These are phyloP conservation scores for Falco novaeseelandiae DNA, from an alignment of 2,797 vertebrate species.

Conservation along the genomic window DNA sequence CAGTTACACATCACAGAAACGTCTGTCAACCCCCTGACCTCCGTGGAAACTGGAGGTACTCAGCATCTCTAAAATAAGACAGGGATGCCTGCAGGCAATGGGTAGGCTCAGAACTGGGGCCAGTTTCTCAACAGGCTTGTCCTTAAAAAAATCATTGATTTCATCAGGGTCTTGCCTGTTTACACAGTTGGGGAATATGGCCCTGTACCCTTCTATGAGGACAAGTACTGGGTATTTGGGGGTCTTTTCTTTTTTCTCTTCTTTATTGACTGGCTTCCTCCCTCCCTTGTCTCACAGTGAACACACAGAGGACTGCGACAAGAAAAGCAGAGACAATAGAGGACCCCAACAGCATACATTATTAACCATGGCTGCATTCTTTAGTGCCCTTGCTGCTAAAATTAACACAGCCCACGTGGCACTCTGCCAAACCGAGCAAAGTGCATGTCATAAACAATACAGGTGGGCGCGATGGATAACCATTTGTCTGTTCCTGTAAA, in stretches of 20 bases:
- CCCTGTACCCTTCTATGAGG: not conserved
- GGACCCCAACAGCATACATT: not conserved
- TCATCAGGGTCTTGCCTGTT: not conserved
- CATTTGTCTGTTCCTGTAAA: not conserved
- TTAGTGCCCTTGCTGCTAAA: conserved; percentile 39
- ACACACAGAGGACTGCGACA: not conserved
- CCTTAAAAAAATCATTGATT: not conserved
- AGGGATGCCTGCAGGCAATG: not conserved
- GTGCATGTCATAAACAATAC: not conserved
- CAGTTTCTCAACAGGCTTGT: not conserved
- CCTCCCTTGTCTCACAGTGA: not conserved
- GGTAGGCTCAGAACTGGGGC: not conserved
- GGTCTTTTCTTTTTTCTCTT: not conserved
- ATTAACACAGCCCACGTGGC: not conserved
- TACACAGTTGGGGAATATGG: not conserved
- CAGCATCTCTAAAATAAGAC: not conserved
- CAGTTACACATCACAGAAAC: not conserved
- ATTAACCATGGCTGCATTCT: conserved; percentile 7
- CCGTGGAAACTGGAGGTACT: not conserved
- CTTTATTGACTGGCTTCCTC: not conserved
- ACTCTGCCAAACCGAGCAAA: not conserved
- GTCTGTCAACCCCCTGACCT: not conserved
- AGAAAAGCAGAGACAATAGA: not conserved
- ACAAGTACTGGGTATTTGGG: not conserved
- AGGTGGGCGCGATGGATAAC: not conserved